Base-by-base conservation (phyloP, 2,888 invertebrate genomes). In the Drosophila lutescens region DNA sequence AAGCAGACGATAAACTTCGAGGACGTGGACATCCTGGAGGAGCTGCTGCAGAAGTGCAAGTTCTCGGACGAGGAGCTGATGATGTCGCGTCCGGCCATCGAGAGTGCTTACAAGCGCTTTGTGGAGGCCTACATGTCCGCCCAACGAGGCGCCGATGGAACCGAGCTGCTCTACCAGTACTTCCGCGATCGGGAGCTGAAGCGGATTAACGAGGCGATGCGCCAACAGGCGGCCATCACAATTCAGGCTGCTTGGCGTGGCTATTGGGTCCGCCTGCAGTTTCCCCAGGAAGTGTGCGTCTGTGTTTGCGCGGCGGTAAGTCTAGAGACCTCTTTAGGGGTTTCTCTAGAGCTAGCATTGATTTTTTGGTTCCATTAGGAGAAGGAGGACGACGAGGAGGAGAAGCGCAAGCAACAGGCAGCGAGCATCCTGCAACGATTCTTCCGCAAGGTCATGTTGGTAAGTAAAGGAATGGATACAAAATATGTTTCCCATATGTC, bases 101-200 rank as follows among this genome's bases (percentile, higher is more conserved):
- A 89, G 49, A 83, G 80, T 36, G 91, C 91, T 6, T 92, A 91
- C 71, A 85, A 84, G 26, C 90, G 91, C 13, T 92, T 91, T 58
- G 88, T 90, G 4, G 72, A 88, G 6, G 91, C 91, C 4, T 91
- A 92, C 54, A 86, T 91, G 78, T 57, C 78, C 0, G 89, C 90
- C 0, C 78, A 86, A 23, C 88, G 87, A 63, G 90, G 79, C 4
- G 60, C 82, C 3, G 79, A 90, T 5, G 91, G 91, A 17, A 88
- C 89, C 2, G 91, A 91, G 62, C 63, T 82, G 34, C 78, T 90
- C 20, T 90, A 90, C 53, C 82, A 86, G 53, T 90, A 90, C 61
- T 90, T 90, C 68, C 78, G 80, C 0, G 84, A 89, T 41, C 90
- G 91, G 5, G 90, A 91, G 41, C 58, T 79, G 0, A 80, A 74